Evolutionary conservation across 2,113 vertebrate species (phyloP).

Genomic region (Litocranius walleri): DNA sequence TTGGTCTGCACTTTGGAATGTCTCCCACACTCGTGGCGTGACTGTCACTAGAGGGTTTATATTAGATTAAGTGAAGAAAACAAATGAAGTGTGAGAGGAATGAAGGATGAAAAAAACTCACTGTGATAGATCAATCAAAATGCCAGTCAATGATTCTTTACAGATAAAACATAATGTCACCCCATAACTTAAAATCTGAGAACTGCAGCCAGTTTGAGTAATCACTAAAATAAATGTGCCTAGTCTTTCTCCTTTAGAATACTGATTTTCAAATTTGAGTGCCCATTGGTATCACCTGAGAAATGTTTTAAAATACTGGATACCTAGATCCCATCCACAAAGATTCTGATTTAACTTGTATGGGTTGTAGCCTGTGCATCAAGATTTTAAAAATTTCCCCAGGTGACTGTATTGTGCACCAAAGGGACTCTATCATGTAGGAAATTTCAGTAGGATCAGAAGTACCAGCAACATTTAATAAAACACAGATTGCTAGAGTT

Average conservation of each 20-base stretch:
- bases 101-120: not conserved
- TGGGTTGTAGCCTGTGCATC: not conserved
- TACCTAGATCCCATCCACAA: not conserved
- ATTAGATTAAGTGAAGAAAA: not conserved
- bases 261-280: not conserved
- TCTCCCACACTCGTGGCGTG: not conserved
- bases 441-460: not conserved
- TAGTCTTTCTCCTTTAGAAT: not conserved
- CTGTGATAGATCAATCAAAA: not conserved
- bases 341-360: not conserved
- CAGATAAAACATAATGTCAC: not conserved
- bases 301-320: not conserved
- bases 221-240: not conserved
- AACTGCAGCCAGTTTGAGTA: not conserved
- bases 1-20: not conserved
- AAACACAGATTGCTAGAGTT: not conserved
- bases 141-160: not conserved
- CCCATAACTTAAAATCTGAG: not conserved
- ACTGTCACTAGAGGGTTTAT: not conserved
- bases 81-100: not conserved
- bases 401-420: not conserved
- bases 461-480: not conserved
- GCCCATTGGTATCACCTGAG: not conserved
- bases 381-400: not conserved
- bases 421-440: not conserved